Base-by-base conservation (phyloP, 2,113 vertebrate species). In the Ornithorhynchus anatinus region DNA sequence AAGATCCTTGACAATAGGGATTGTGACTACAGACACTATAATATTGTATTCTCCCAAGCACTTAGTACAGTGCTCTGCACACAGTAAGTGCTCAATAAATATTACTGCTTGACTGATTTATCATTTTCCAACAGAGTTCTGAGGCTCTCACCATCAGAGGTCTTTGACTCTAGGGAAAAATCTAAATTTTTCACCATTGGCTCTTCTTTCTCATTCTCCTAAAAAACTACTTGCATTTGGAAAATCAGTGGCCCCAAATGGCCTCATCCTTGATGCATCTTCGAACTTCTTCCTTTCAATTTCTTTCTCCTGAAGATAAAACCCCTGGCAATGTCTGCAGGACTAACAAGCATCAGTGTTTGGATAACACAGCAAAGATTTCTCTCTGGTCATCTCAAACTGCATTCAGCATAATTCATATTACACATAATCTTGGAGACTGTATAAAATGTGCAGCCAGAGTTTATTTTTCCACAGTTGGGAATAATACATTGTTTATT, bases 381-480 rank as follows among this genome's bases (percentile, higher is more conserved):
- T 82, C 77, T 76, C 60, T 75, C 82, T 52, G 80, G 71, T 84
- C 71, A 69, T 72, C 75, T n/a, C 70, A 81, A 3, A 32, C 56
- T 77, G 87, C 79, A 85, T 89, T 90, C 84, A 64, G 62, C 50
- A 69, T 77, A 77, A 87, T 88, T 85, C 85, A 83, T 90, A 77
- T 81, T 87, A 53, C 32, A 58, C 33, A 53, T 85, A 73, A 82
- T 87, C 80, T 87, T 75, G 61, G 56, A 72, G 82, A 79, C 32
- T 68, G 58, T 45, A 37, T 67, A 79, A 84, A 80, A 81, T 78
- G 67, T 39, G 45, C 35, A 72, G 59, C 54, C 38, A 69, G 37
- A 79, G 77, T 81, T 88, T 87, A 84, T 91, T 94, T 94, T 86
- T 89, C 89, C 89, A 84, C 64, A 87, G 72, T 81, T 75, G 77